A percentile compares a stretch with the other conserved stretches of the same genome.
Conservation (phyloP, 2,797 vertebrate species). For the Sebastes vulpes region DNA sequence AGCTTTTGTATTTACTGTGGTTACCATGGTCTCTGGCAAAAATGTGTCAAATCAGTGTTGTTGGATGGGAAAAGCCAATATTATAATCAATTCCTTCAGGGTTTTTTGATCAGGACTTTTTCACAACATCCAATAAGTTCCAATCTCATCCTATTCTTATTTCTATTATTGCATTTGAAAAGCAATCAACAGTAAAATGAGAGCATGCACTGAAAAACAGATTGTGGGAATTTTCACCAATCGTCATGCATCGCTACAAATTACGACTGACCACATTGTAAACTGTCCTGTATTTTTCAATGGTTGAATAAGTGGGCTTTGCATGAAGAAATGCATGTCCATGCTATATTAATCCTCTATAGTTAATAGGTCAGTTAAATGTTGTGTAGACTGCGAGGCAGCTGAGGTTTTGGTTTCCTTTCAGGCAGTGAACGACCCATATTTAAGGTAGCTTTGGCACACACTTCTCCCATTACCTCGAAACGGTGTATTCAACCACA, state of each 20-base stretch:
- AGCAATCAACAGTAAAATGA: background rate
- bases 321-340: background rate
- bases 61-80: background rate
- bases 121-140: background rate
- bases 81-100: background rate
- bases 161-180: background rate
- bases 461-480: conserved; percentile 83
- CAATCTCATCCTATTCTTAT: background rate
- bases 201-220: background rate
- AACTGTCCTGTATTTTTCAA: background rate
- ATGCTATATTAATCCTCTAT: background rate
- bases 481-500: conserved; percentile 98
- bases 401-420: conserved; percentile 22
- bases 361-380: conserved; percentile 1
- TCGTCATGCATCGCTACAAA: background rate
- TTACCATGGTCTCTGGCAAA: conserved; percentile 15
- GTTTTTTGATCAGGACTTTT: background rate
- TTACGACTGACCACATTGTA: background rate
- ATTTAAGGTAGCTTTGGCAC: conserved; percentile 45
- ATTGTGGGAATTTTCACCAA: background rate
- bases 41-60: conserved; percentile 1
- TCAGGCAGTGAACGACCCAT: conserved; percentile 8
- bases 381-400: background rate
- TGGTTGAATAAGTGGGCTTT: background rate
- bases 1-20: conserved; percentile 2